Percentiles rank a stretch among this genome's conserved stretches.
These are phyloP conservation scores for Tautogolabrus adspersus DNA, from an alignment of 2,113 vertebrate species.

Conservation along the genomic window DNA sequence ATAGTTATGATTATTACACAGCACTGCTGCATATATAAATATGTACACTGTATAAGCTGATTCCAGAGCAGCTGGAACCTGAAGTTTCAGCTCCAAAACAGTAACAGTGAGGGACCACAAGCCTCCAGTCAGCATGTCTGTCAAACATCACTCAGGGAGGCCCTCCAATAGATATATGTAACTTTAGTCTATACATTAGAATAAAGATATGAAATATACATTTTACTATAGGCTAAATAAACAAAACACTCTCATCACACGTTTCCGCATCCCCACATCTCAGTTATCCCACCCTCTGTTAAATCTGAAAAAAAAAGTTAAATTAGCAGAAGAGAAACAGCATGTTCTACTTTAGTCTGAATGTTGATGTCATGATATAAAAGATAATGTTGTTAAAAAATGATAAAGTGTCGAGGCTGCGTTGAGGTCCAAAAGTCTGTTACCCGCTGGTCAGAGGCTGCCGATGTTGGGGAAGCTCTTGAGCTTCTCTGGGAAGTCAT, in stretches of 20 bases:
- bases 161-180: slow-evolving; percentile 15
- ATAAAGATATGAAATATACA: not conserved
- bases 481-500: slow-evolving; percentile 98
- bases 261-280: not conserved
- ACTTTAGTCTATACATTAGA: not conserved
- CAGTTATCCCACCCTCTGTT: not conserved
- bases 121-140: slow-evolving; percentile 10
- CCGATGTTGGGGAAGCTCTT: slow-evolving; percentile 99
- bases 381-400: slow-evolving; percentile 3
- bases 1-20: slow-evolving; percentile 68
- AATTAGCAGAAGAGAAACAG: too few relatives aligned
- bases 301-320: not conserved
- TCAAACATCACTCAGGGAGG: slow-evolving; percentile 1
- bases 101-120: slow-evolving; percentile 30
- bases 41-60: slow-evolving; percentile 62
- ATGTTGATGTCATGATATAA: slow-evolving; percentile 6
- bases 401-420: slow-evolving; percentile 22
- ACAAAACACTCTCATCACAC: not conserved
- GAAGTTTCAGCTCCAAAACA: slow-evolving; percentile 36
- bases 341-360: not conserved
- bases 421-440: not conserved
- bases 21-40: slow-evolving; percentile 56
- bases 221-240: not conserved
- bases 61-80: slow-evolving; percentile 52
- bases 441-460: slow-evolving; percentile 87